Base-by-base conservation (phyloP, 2,888 invertebrate genomes). In the Orthosia cruda region DNA sequence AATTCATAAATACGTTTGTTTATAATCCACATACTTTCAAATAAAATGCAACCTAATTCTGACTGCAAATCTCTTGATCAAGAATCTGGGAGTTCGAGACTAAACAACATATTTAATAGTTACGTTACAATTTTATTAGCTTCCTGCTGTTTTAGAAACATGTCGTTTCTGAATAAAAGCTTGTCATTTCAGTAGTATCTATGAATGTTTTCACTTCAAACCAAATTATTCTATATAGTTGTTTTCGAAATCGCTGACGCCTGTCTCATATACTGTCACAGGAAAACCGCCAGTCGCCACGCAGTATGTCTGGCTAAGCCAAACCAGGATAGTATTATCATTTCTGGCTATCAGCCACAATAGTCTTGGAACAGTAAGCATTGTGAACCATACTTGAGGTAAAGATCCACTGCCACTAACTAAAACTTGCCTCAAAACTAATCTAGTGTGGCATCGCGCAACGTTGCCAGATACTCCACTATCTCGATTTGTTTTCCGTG, bases 261-360 rank as follows among this genome's bases (percentile, higher is more conserved):
- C 59, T 62, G 4, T 61, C 45, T 0, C n/a, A 49, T 69, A 58
- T 13, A 47, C 59, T n/a, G 20, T 0, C 15, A 68, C 74, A 81
- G 85, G 81, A 88, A 85, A 87, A 81, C 69, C 65, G 23, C 45
- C 52, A 67, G 18, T 55, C 18, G 13, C 66, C 16, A 47, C 40
- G 18, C 49, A 49, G 15, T 71, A 74, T 72, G 71, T 73, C 77
- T 79, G 32, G 50, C 64, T 79, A 70, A 78, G 23, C 83, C 78
- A 81, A 84, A 81, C 59, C 72, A 86, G 82, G 77, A 83, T 78
- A 83, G 77, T 77, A 57, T 67, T 83, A 85, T 87, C 80, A 73
- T 59, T 81, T 72, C 88, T 91, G 89, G 90, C 90, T 74, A 76
- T 81, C 86, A 79, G 86, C 88, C 89, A 89, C 76, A 47, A 57